Base-by-base conservation (phyloP, 2,113 vertebrate species). In the Pachycephala philippinensis region DNA sequence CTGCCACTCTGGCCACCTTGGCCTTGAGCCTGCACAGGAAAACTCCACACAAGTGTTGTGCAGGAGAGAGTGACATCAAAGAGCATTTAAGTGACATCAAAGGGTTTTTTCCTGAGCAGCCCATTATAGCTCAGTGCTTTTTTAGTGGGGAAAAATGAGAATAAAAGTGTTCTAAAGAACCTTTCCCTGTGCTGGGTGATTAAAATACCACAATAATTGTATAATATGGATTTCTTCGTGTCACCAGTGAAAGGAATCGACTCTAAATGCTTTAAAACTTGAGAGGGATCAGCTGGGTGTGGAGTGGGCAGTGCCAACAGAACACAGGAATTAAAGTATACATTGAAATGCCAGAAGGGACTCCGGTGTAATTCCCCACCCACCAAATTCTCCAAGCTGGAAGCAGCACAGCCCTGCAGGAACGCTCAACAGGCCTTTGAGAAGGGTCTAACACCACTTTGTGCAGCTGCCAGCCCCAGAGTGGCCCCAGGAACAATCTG, bases 401-500 rank as follows among this genome's bases (percentile, higher is more conserved):
- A 18, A 50, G 72, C 56, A 79, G 56, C 68, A 4, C 45, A 49
- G 79, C 57, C 7, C 33, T 7, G 45, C 72, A 16, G 64, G 74
- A 91, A 37, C 8, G 60, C 40, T 63, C 79, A 63, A 40, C 31
- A 33, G 52, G 49, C 81, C 63, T 9, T 54, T 77, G 37, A 60
- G 74, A 30, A 79, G 87, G 75, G 40, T 30, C 59, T 57, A n/a
- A 22, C 60, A 39, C 2, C 74, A 4, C 49, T 50, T 9, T 24
- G 84, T 50, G 77, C 91, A 76, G 70, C 87, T 93, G 95, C 84
- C 94, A 96, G 80, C 13, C 52, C 47, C 74, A 9, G 35, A 23
- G 56, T 0, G 13, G 49, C 88, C 95, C 89, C 54, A 45, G 92
- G 95, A 56, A 97, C 87, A 88, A 26, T 65, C 19, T 27, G 89